Conservation (phyloP, 37 sponge, comb jelly and placozoan genomes). For the Cladorhizidae sp. region DNA sequence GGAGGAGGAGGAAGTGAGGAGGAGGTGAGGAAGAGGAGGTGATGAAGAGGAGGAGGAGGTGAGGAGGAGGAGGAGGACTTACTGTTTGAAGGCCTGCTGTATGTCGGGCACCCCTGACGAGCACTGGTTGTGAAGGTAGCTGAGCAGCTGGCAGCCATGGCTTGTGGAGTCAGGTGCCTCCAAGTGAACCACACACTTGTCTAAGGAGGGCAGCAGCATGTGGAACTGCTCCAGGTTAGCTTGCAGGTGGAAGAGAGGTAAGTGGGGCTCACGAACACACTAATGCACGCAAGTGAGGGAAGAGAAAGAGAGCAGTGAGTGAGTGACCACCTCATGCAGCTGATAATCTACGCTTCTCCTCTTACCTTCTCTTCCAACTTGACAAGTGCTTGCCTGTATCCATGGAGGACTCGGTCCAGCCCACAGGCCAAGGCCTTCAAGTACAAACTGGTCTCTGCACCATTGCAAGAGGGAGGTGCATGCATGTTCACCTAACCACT, state of each 20-base stretch:
- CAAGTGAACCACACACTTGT: conserved; percentile 32
- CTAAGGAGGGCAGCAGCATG: conserved; percentile 53
- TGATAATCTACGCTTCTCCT: not conserved
- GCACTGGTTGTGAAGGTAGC: conserved; percentile 60
- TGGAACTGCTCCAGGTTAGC: conserved; percentile 60
- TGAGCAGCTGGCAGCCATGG: conserved; percentile 76
- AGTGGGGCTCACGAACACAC: conserved; percentile 59
- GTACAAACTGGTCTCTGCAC: conserved; percentile 23
- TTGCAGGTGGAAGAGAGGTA: conserved; percentile 66
- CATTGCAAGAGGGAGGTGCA: not conserved
- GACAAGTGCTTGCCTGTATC: conserved; percentile 64
- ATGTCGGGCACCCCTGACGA: conserved; percentile 69
- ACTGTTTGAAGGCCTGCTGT: conserved; percentile 54
- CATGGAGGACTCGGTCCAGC: conserved; percentile 52
- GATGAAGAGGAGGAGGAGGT: too few species aligned
- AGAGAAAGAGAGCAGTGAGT: not conserved
- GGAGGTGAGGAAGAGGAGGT: too few species aligned
- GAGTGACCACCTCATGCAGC: not conserved
- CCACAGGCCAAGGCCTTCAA: conserved; percentile 67
- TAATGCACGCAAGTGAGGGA: not conserved
- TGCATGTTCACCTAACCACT: too few species aligned
- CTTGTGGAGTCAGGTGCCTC: conserved; percentile 17
- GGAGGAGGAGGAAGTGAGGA: too few species aligned
- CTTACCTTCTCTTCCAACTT: conserved; percentile 66
- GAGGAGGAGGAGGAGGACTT: not conserved